These are phyloP conservation scores for Antennarius striatus DNA, from an alignment of 2,113 vertebrate genomes.

Conservation along the genomic window DNA sequence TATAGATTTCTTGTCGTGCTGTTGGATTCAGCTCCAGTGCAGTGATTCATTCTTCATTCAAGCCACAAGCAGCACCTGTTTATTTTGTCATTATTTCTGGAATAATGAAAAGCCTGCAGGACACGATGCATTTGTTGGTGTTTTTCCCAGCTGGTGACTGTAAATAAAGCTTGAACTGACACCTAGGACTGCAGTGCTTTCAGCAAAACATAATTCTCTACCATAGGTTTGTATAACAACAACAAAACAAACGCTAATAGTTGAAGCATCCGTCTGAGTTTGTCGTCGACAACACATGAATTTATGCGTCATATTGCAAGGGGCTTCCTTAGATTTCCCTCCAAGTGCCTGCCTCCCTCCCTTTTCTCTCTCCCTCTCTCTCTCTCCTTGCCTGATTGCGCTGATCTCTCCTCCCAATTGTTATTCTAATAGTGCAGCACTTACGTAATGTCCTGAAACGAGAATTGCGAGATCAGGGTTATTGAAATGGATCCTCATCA, in stretches of 20 bases:
- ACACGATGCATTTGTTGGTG: conserved; percentile 28
- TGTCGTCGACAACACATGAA: conserved; percentile 41
- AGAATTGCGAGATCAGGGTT: conserved; percentile 66
- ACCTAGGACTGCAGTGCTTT: conserved; percentile 48
- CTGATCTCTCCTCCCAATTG: conserved; percentile 73
- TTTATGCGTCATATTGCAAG: conserved; percentile 64
- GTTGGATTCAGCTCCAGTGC: conserved; percentile 27
- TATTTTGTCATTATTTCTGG: conserved; percentile 3
- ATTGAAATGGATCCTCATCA: conserved; percentile 63
- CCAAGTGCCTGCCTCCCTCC: conserved; percentile 23
- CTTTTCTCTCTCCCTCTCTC: conserved; percentile 28
- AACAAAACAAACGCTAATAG: conserved; percentile 5
- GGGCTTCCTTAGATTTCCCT: conserved; percentile 60
- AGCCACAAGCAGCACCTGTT: conserved; percentile 1
- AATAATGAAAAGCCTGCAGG: conserved; percentile 24
- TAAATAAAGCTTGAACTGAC: conserved; percentile 50
- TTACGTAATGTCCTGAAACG: conserved; percentile 70
- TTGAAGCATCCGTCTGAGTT: conserved; percentile 22
- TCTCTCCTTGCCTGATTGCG: conserved; percentile 54
- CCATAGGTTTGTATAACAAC: conserved; percentile 30
- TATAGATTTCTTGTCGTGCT: conserved; percentile 19
- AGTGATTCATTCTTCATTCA: conserved; percentile 31
- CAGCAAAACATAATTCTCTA: conserved; percentile 24
- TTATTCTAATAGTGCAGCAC: conserved; percentile 72
- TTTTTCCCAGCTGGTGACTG: conserved; percentile 30